Evolutionary conservation across 2,888 invertebrate genomes (phyloP).

Genomic region (Drosophila silvestris): DNA sequence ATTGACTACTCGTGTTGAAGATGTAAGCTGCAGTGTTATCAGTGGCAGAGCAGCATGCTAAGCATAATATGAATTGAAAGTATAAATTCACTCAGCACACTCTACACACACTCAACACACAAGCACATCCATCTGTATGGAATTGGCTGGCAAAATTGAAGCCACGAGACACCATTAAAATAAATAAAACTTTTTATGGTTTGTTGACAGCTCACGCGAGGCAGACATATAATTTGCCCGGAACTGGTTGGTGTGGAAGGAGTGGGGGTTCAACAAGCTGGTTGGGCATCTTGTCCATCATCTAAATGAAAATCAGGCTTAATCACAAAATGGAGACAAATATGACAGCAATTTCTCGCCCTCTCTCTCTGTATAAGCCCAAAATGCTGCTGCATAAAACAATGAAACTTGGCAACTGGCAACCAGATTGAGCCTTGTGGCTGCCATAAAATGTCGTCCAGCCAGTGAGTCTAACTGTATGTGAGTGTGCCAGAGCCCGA

Average conservation of each 20-base stretch:
- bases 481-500: conserved; percentile 34
- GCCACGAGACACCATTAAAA: conserved; percentile 47
- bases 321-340: conserved; percentile 67
- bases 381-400: conserved; percentile 36
- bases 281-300: conserved; percentile 57
- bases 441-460: conserved; percentile 33
- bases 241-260: conserved; percentile 17
- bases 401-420: conserved; percentile 45
- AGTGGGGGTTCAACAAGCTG: conserved; percentile 18
- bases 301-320: conserved; percentile 76
- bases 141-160: conserved; percentile 30
- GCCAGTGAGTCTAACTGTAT: not conserved
- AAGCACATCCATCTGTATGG: conserved; percentile 8
- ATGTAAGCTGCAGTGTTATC: conserved; percentile 30
- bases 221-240: conserved; percentile 30
- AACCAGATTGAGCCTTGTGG: conserved; percentile 3
- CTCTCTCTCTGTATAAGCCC: not conserved
- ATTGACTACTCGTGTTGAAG: not conserved
- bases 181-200: conserved; percentile 56
- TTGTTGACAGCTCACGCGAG: conserved; percentile 53
- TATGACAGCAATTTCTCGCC: conserved; percentile 49
- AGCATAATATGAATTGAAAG: conserved; percentile 40
- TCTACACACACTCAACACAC: not conserved
- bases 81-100: conserved; percentile 39
- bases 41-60: conserved; percentile 16